Evolutionary conservation across 2,113 vertebrate genomes (phyloP).

Genomic region (Zosterops borbonicus): DNA sequence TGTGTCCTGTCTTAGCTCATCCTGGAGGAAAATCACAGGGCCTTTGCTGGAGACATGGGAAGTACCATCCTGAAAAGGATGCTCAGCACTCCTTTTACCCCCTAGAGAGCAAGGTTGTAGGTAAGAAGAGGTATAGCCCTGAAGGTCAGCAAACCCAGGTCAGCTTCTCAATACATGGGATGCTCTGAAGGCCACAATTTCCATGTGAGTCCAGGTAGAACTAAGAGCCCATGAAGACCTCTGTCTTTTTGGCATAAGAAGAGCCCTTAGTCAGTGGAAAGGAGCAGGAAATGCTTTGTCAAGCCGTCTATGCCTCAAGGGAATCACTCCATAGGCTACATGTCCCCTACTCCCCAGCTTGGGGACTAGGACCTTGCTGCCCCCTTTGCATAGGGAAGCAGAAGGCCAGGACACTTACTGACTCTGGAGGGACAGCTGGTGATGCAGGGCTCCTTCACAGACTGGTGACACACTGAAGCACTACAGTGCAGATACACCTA

Average conservation of each 20-base stretch:
- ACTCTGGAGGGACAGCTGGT: not conserved
- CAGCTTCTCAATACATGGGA: not conserved
- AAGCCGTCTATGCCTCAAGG: not conserved
- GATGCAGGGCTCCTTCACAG: not conserved
- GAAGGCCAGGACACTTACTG: constrained; percentile 4
- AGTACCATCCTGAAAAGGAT: not conserved
- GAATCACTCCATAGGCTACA: not conserved
- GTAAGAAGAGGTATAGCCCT: not conserved
- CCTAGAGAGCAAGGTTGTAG: not conserved
- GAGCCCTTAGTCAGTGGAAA: not conserved
- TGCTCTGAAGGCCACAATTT: not conserved
- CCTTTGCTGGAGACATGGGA: constrained; percentile 48
- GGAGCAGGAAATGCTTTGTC: not conserved
- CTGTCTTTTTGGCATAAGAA: not conserved
- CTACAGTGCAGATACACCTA: constrained; percentile 73
- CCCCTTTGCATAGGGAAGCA: not conserved
- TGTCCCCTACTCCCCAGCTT: not conserved
- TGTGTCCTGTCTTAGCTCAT: not conserved
- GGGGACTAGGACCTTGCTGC: too few relatives aligned
- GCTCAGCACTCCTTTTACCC: constrained; percentile 1
- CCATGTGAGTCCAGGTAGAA: rapidly evolving
- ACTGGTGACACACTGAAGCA: constrained; percentile 22
- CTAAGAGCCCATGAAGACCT: not conserved
- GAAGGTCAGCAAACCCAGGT: not conserved
- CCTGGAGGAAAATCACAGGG: constrained; percentile 61